Conservation (phyloP, 53 echinoderm and acorn worm genomes). For the Zoroaster sp. region DNA sequence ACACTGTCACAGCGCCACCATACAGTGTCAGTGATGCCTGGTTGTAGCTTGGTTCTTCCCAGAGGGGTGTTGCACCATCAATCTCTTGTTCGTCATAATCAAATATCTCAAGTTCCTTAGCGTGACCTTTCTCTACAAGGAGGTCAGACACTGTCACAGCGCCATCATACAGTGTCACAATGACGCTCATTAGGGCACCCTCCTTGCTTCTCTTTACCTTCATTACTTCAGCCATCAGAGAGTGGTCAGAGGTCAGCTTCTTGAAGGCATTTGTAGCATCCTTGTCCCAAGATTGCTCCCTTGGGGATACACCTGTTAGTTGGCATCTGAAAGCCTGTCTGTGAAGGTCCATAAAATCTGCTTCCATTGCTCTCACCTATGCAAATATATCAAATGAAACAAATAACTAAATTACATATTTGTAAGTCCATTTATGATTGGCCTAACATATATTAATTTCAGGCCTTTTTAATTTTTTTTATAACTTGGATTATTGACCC, state of each 20-base stretch:
- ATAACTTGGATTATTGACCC: no score
- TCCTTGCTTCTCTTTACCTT: background rate
- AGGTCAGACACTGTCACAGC: slow-evolving; percentile 33
- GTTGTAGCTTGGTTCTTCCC: slow-evolving; percentile 38
- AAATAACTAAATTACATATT: background rate
- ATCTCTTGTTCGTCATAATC: background rate
- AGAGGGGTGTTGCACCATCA: background rate
- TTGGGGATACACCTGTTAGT: slow-evolving; percentile 5
- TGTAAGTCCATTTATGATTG: no score
- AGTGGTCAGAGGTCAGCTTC: slow-evolving; percentile 26
- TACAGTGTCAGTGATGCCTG: background rate
- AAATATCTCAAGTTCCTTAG: background rate
- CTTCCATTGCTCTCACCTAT: slow-evolving; percentile 36
- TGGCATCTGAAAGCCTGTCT: slow-evolving; percentile 33
- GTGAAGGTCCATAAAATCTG: slow-evolving; percentile 6
- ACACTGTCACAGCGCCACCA: slow-evolving; percentile 19
- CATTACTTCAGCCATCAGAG: slow-evolving; percentile 28
- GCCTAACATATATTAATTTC: no score
- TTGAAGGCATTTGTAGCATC: slow-evolving; percentile 22
- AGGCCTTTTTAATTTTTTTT: no score
- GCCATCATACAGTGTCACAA: slow-evolving; percentile 13
- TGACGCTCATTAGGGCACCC: background rate
- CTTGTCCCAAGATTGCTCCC: slow-evolving; percentile 8
- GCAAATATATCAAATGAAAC: background rate
- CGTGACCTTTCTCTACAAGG: slow-evolving; percentile 8